phyloP scores from a whole-genome alignment of 2,888 invertebrate species.

The Epinotia demarniana region DNA sequence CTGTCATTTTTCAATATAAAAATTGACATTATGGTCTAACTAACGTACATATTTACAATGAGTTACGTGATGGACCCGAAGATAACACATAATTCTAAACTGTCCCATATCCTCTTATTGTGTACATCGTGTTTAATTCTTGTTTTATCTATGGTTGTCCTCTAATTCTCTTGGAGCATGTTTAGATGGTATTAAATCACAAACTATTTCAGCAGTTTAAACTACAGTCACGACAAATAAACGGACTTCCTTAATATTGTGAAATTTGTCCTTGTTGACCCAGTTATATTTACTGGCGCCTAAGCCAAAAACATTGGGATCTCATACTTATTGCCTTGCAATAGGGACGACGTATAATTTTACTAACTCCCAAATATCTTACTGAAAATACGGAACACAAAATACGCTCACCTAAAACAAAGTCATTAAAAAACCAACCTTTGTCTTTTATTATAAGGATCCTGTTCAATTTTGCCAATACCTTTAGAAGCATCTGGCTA shows the following conservation, averaged over 20 bases:
- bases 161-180: neutral
- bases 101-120: too few species aligned
- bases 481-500: neutral
- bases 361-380: neutral
- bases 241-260: conserved; percentile 27
- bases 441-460: neutral
- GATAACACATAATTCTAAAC: too few species aligned
- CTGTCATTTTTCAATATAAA: too few species aligned
- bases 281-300: neutral
- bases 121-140: too few species aligned
- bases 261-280: conserved; percentile 20
- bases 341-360: neutral
- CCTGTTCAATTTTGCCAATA: neutral
- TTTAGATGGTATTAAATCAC: neutral
- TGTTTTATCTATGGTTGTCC: too few species aligned
- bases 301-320: neutral
- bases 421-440: neutral
- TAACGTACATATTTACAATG: too few species aligned
- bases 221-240: conserved; percentile 18
- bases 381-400: neutral
- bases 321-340: neutral
- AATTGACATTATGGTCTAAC: too few species aligned
- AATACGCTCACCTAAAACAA: neutral
- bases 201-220: neutral
- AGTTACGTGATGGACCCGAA: too few species aligned